Conservation (phyloP, 2,113 vertebrate species). For the Neoarius graeffei region DNA sequence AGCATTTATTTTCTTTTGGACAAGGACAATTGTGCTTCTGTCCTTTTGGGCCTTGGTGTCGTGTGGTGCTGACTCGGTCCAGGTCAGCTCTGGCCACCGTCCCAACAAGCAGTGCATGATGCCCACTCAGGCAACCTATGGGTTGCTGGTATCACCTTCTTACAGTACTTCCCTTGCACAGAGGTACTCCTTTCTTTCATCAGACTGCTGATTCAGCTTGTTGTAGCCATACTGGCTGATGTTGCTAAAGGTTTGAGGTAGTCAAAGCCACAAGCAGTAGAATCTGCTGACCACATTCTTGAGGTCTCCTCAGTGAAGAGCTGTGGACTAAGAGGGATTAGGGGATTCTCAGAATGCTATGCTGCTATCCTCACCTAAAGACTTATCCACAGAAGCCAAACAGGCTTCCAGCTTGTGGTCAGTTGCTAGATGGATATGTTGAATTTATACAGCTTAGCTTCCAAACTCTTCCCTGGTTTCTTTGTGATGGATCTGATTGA, state of each 20-base stretch:
- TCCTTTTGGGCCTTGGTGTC: background rate
- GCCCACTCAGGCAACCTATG: background rate
- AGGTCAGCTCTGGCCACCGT: too few species aligned
- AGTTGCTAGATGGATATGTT: slow-evolving; percentile 11
- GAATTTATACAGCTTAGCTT: background rate
- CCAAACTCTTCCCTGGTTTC: background rate
- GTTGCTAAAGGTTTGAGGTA: background rate
- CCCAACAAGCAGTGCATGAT: background rate
- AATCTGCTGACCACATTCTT: slow-evolving; percentile 20
- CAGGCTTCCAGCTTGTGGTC: slow-evolving; percentile 18
- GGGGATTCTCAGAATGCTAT: background rate
- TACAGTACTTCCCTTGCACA: background rate
- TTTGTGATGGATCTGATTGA: background rate
- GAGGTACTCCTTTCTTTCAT: background rate
- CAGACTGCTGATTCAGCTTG: background rate
- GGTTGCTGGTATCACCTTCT: background rate
- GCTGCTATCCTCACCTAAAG: slow-evolving; percentile 11
- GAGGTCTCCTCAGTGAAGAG: background rate
- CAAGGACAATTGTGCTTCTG: background rate
- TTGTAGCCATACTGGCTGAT: slow-evolving; percentile 3
- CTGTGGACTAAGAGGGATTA: slow-evolving; percentile 15
- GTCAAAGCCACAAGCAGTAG: background rate
- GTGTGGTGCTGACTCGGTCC: background rate
- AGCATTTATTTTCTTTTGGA: background rate
- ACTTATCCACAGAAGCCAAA: background rate